Percentiles rank a stretch among this genome's conserved stretches.
phyloP scores from a whole-genome alignment of 2,888 invertebrate genomes.

The Oxycera nigricornis region DNA sequence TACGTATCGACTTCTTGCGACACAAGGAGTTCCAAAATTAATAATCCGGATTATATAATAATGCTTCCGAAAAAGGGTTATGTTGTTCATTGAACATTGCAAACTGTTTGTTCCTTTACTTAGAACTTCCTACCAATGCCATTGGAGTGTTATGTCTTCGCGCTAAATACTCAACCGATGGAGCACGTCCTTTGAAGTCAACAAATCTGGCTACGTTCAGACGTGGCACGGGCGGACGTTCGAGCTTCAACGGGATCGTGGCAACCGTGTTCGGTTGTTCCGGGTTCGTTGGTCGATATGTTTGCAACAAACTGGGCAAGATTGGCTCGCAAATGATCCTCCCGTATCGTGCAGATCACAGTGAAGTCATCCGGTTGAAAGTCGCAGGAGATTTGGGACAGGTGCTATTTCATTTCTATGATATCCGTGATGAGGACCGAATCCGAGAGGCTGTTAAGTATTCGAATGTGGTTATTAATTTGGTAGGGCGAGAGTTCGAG shows the following conservation, averaged over 20 bases:
- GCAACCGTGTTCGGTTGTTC: conserved; percentile 97
- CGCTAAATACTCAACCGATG: conserved; percentile 54
- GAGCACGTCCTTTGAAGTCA: conserved; percentile 59
- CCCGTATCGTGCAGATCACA: conserved; percentile 89
- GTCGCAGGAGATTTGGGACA: conserved; percentile 94
- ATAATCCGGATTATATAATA: conserved; percentile 32
- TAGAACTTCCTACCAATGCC: conserved; percentile 56
- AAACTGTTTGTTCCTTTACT: conserved; percentile 33
- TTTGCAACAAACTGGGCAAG: conserved; percentile 90
- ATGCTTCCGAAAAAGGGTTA: conserved; percentile 21
- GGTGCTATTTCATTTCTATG: conserved; percentile 85
- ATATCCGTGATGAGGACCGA: conserved; percentile 84
- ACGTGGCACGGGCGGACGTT: conserved; percentile 88
- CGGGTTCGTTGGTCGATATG: conserved; percentile 87
- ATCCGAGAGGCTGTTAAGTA: conserved; percentile 86
- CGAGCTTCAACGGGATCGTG: conserved; percentile 95
- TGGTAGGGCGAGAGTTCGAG: conserved; percentile 90
- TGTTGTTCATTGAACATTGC: not conserved
- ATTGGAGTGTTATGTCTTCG: conserved; percentile 57
- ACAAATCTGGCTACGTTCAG: conserved; percentile 74
- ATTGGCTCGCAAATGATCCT: conserved; percentile 86
- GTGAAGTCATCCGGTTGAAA: conserved; percentile 79
- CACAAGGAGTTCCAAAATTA: not conserved
- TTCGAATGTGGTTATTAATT: conserved; percentile 96
- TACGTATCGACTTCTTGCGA: conserved; percentile 54